Evolutionary conservation across 2,888 invertebrate genomes (phyloP), one percentile per base, ranked within the genome.

Genomic region (Leistus spinibarbis): DNA sequence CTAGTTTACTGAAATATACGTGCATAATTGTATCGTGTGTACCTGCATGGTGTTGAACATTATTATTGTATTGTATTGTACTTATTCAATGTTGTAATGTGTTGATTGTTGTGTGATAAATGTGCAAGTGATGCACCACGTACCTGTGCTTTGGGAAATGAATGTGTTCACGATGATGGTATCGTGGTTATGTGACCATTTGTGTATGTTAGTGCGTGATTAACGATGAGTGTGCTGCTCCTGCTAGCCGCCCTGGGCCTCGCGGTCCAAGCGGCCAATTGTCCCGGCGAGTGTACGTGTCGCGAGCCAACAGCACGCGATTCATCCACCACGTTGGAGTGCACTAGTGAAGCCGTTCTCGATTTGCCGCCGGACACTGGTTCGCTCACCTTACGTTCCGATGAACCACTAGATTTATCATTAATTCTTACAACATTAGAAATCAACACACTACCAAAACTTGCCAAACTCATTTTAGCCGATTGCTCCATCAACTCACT

Each of bases 271-370:
- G 78, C 81, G 76, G 80, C 77, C 76, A 78, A 80, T 76, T 84
- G 84, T 80, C 83, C 84, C 53, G 78, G 76, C 76, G 80, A 78
- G 80, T 85, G 84, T 80, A 79, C 78, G 70, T 85, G 84, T 79
- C 78, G 76, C 60, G 78, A 81, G 66, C 78, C 60, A 10, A 60
- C 60, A 10, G 17, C 60, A 19, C 60, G 22, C 20, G 60, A 60
- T 16, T 17, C 60, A 4, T 10, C 76, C 81, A 79, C 53, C 78
- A 79, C 63, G 80, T 81, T 69, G 64, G 66, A 64, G 71, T 73
- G 20, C 76, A 40, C 40, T 13, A 64, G 10, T 17, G 66, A 53
- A 16, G 40, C 66, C 3, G 66, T 53, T 65, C 67, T 56, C 20
- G 72, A 60, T 40, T 66, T 54, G 54, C 54, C 56, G 40, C 27